Evolutionary conservation across 2,888 invertebrate species (phyloP).

Genomic region (Fabriciana adippe): DNA sequence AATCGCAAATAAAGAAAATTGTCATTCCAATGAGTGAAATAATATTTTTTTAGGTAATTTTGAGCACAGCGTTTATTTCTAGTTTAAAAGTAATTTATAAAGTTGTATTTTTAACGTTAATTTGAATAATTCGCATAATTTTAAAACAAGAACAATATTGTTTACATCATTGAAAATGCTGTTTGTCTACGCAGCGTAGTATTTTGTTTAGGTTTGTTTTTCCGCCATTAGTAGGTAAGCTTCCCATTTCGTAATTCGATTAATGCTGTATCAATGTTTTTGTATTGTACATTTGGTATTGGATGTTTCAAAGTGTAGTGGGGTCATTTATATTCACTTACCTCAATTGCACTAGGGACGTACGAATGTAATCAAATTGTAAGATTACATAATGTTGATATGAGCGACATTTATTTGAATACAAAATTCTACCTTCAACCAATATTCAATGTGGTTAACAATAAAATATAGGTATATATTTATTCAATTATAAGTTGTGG

Average conservation of each 20-base stretch:
- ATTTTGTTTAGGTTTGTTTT: background rate
- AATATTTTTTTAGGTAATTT: no score
- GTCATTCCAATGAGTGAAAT: no score
- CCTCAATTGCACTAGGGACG: conserved; percentile 22
- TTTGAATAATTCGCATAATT: background rate
- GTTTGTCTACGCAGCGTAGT: no score
- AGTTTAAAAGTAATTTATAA: background rate
- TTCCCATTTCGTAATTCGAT: conserved; percentile 19
- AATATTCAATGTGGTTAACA: background rate
- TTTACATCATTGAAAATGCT: no score
- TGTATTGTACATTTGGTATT: conserved; percentile 11
- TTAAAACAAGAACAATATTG: background rate
- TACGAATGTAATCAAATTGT: conserved; percentile 23
- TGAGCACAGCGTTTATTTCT: no score
- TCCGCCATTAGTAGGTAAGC: background rate
- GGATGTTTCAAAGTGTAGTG: conserved; percentile 3
- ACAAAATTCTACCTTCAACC: background rate
- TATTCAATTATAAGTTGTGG: background rate
- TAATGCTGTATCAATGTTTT: conserved; percentile 11
- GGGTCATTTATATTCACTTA: conserved; percentile 15
- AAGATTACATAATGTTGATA: conserved; percentile 7
- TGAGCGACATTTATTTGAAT: conserved; percentile 7
- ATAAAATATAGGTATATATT: background rate
- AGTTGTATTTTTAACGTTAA: background rate
- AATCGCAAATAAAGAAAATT: no score